These are phyloP conservation scores for Tolypeutes matacus DNA, from an alignment of 2,797 vertebrate species.

Conservation along the genomic window DNA sequence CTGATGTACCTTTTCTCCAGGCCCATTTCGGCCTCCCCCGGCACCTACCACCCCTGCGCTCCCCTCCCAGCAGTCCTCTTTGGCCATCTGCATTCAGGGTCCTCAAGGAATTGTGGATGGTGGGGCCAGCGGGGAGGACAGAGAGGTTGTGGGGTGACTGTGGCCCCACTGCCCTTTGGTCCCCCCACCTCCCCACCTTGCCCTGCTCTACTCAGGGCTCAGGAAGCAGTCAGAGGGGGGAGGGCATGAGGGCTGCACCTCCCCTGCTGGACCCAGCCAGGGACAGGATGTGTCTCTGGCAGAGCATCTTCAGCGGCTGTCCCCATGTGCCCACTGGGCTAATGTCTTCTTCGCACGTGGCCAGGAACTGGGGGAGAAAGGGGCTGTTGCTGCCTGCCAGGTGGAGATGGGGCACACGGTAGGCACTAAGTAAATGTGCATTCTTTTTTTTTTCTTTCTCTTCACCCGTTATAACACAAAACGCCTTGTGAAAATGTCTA, in stretches of 20 bases:
- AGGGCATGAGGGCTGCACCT: too few relatives aligned
- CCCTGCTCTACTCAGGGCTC: too few relatives aligned
- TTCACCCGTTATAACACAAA: not conserved
- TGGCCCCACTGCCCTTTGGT: not conserved
- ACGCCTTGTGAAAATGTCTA: not conserved
- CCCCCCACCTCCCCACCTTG: rapidly evolving
- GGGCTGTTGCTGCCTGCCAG: not conserved
- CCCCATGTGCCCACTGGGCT: too few relatives aligned
- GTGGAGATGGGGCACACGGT: not conserved
- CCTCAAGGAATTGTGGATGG: not conserved
- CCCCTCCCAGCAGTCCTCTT: too few relatives aligned
- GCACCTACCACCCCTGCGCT: not conserved
- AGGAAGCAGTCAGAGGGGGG: too few relatives aligned
- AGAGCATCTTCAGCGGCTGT: too few relatives aligned
- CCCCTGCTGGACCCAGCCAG: too few relatives aligned
- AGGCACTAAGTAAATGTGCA: not conserved
- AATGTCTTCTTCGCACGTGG: too few relatives aligned
- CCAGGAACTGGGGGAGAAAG: too few relatives aligned
- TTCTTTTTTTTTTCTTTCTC: too few relatives aligned
- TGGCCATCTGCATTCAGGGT: not conserved
- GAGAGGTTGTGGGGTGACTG: not conserved
- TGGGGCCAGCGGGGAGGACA: not conserved
- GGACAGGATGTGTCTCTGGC: too few relatives aligned
- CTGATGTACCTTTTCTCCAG: not conserved
- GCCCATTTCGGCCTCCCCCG: not conserved